phyloP scores from a whole-genome alignment of 2,113 vertebrate species.

The Callionymus lyra region DNA sequence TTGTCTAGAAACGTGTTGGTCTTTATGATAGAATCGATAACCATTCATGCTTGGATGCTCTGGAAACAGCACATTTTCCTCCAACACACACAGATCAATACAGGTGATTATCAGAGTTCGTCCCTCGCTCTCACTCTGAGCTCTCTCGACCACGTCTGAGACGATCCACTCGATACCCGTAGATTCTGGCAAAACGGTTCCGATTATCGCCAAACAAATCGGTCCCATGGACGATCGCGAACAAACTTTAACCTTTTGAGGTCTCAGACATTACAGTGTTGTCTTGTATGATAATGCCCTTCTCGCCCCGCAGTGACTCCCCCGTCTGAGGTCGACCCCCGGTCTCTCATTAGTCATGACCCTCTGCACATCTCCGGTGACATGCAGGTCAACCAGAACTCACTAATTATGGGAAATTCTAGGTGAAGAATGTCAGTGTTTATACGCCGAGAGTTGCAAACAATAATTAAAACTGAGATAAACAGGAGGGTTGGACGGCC shows the following conservation, averaged over 20 bases:
- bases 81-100: constrained; percentile 53
- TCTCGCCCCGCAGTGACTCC: constrained; percentile 39
- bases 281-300: constrained; percentile 19
- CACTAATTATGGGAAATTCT: constrained; percentile 44
- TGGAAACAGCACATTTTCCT: constrained; percentile 41
- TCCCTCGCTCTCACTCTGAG: constrained; percentile 39
- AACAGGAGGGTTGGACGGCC: constrained; percentile 25
- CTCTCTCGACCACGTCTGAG: constrained; percentile 15
- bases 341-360: constrained; percentile 66
- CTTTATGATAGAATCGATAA: constrained; percentile 61
- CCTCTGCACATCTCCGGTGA: constrained; percentile 45
- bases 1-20: constrained; percentile 35
- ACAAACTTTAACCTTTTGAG: too few relatives aligned
- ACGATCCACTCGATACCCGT: constrained; percentile 25
- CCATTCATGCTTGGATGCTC: constrained; percentile 53
- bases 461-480: constrained; percentile 38
- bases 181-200: constrained; percentile 2
- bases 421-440: constrained; percentile 34
- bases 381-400: constrained; percentile 46
- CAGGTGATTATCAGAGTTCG: constrained; percentile 58
- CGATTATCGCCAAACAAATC: too few relatives aligned
- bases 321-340: constrained; percentile 46
- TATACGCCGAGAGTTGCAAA: constrained; percentile 37
- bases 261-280: constrained; percentile 4
- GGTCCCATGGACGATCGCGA: too few relatives aligned